These are phyloP conservation scores for Galerucella calmariensis DNA, from an alignment of 2,888 invertebrate genomes.

Conservation along the genomic window DNA sequence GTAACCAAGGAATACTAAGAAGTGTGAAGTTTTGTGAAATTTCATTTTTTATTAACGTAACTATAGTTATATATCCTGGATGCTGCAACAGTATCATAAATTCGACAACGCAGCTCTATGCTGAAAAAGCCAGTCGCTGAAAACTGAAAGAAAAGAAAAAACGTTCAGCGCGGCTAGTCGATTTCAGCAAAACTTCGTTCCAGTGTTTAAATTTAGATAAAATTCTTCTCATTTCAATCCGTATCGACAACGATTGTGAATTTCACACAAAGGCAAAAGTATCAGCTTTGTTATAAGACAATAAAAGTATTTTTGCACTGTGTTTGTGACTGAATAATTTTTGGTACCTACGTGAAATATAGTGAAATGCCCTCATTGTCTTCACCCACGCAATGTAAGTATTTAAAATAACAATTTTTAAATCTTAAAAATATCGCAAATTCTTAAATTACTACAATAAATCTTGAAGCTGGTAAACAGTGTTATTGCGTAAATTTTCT, in stretches of 20 bases:
- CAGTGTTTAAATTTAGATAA: conserved; percentile 61
- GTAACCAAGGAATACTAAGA: not conserved
- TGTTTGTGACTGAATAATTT: conserved; percentile 30
- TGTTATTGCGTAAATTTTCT: conserved; percentile 23
- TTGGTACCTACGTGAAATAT: conserved; percentile 10
- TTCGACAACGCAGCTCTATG: conserved; percentile 22
- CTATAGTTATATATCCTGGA: not conserved
- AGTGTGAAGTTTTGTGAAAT: no score
- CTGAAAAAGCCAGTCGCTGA: conserved; percentile 42
- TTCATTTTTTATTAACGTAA: no score
- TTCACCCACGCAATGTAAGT: conserved; percentile 57
- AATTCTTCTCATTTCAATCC: conserved; percentile 51
- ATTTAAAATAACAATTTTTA: not conserved
- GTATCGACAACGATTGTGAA: conserved; percentile 28
- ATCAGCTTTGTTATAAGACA: conserved; percentile 14
- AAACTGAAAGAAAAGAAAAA: conserved; percentile 45
- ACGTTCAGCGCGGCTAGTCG: conserved; percentile 44
- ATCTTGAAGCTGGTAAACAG: conserved; percentile 13
- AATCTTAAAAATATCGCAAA: not conserved
- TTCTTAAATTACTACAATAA: conserved; percentile 21
- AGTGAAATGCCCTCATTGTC: conserved; percentile 54
- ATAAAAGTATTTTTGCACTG: conserved; percentile 41
- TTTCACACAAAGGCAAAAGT: conserved; percentile 9
- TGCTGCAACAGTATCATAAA: conserved; percentile 5
- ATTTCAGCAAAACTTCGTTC: conserved; percentile 41